A percentile compares a stretch with the other conserved stretches of the same genome.
Conservation (phyloP, 2,797 vertebrate genomes). For the Pteropus rufus region DNA sequence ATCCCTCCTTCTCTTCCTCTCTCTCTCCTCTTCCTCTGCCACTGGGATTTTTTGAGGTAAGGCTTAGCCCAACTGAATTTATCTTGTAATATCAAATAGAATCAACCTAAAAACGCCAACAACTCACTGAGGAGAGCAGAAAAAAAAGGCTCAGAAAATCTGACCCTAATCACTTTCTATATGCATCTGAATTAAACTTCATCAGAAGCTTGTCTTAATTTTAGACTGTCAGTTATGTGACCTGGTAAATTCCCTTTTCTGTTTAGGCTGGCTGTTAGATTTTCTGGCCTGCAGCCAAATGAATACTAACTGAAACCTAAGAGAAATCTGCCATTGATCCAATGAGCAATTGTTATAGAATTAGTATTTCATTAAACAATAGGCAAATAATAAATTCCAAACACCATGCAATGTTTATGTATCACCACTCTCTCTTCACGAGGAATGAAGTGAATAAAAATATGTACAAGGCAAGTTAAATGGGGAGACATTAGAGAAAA, state of each 20-base stretch:
- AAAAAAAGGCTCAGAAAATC: neutral
- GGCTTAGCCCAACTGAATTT: neutral
- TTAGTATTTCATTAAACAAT: slow-evolving; percentile 34
- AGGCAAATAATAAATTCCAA: neutral
- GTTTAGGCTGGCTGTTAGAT: neutral
- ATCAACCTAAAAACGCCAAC: neutral
- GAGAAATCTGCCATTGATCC: neutral
- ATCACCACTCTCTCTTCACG: neutral
- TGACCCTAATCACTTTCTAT: neutral
- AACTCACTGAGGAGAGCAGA: neutral
- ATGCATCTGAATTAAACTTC: neutral
- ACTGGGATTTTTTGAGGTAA: neutral
- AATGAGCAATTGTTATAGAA: neutral
- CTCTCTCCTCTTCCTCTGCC: neutral
- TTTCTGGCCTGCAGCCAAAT: neutral
- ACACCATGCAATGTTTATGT: neutral
- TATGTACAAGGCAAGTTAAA: neutral
- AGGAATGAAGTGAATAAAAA: slow-evolving; percentile 23
- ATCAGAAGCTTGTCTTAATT: neutral
- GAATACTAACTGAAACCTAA: neutral
- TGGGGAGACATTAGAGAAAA: neutral
- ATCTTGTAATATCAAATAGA: neutral
- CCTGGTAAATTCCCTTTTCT: neutral
- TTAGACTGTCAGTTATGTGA: neutral
- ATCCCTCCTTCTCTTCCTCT: neutral